Evolutionary conservation across 2,888 invertebrate genomes (phyloP).

Genomic region (Parnassius apollo): DNA sequence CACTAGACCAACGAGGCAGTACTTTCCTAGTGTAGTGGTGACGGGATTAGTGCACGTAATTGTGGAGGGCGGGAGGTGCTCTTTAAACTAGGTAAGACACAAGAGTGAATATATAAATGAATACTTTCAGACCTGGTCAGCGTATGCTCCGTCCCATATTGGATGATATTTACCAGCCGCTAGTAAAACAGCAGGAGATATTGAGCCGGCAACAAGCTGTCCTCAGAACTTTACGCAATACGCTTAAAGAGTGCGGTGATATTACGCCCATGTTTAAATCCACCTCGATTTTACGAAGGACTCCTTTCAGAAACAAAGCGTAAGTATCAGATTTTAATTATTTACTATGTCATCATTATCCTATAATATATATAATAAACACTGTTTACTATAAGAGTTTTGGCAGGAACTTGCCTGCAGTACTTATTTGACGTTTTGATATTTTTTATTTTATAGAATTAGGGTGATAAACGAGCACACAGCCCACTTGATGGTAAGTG

Average conservation of each 20-base stretch:
- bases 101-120: not conserved
- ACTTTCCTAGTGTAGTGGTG: no score
- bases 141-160: slow-evolving; percentile 85
- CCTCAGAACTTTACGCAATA: slow-evolving; percentile 59
- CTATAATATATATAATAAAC: no score
- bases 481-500: no score
- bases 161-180: slow-evolving; percentile 89
- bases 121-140: slow-evolving; percentile 51
- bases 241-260: slow-evolving; percentile 59
- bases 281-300: slow-evolving; percentile 59
- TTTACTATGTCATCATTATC: not conserved
- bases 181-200: slow-evolving; percentile 87
- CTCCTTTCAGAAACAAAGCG: slow-evolving; percentile 49
- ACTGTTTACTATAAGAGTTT: no score
- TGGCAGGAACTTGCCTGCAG: no score
- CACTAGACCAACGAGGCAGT: no score
- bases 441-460: no score
- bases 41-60: no score
- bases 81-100: no score
- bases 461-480: no score
- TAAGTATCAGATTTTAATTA: slow-evolving; percentile 8
- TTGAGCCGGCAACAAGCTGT: slow-evolving; percentile 81
- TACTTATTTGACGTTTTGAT: no score
- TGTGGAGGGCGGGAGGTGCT: no score
- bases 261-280: slow-evolving; percentile 55